These are phyloP conservation scores for Thereva nobilitata DNA, from an alignment of 2,888 invertebrate species.

Conservation along the genomic window DNA sequence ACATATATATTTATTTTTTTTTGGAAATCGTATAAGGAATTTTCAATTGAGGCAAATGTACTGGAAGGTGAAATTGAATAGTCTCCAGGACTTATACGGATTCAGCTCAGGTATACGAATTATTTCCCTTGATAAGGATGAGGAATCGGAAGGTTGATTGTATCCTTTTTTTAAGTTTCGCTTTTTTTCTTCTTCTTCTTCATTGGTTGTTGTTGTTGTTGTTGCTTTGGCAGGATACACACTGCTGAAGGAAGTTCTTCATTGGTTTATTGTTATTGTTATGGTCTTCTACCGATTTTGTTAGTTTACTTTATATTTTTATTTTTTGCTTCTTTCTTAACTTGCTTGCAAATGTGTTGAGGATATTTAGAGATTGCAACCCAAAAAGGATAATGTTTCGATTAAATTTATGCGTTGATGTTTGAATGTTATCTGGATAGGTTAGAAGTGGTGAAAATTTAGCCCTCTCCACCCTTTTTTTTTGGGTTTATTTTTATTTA, in stretches of 20 bases:
- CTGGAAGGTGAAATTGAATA: constrained; percentile 27
- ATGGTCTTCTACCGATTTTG: not conserved
- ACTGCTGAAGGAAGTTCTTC: not conserved
- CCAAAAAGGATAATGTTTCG: too few species aligned
- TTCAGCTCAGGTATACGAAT: constrained; percentile 25
- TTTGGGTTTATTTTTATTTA: too few species aligned
- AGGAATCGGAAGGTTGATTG: not conserved
- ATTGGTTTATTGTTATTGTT: constrained; percentile 26
- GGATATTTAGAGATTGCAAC: too few species aligned
- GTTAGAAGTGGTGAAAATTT: too few species aligned
- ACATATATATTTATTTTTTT: not conserved
- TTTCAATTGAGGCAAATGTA: constrained; percentile 25
- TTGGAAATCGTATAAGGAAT: constrained; percentile 16
- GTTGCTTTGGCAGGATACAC: too few species aligned
- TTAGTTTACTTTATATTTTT: too few species aligned
- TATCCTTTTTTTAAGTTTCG: constrained; percentile 18
- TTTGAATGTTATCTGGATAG: too few species aligned
- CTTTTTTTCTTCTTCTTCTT: not conserved
- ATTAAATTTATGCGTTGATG: too few species aligned
- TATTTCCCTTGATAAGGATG: constrained; percentile 4
- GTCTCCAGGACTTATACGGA: constrained; percentile 10
- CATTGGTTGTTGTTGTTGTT: too few species aligned
- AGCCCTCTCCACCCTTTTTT: too few species aligned
- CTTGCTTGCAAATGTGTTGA: too few species aligned
- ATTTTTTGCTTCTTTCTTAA: constrained; percentile 1